Conservation (phyloP, 2,888 invertebrate species). For the Cheiracanthium punctorium region DNA sequence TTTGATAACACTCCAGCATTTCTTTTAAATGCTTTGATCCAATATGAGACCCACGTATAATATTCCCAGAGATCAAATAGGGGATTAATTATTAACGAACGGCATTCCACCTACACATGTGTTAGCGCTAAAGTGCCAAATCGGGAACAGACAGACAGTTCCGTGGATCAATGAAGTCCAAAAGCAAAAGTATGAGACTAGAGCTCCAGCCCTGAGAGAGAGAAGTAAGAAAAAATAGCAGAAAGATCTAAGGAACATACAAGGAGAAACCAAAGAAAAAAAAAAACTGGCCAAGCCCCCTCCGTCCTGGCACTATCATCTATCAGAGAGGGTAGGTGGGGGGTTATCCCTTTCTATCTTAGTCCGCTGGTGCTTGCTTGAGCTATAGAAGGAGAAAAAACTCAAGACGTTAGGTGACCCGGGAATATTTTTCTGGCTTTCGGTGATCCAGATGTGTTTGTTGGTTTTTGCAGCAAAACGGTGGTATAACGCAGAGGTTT, state of each 20-base stretch:
- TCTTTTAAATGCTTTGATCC: too few relatives aligned
- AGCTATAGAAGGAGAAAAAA: constrained; percentile 2
- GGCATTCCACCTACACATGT: neutral
- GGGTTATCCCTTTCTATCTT: constrained; percentile 32
- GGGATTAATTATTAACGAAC: neutral
- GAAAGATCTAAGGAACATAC: constrained; percentile 1
- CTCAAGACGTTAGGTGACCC: constrained; percentile 20
- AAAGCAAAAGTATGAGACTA: constrained; percentile 8
- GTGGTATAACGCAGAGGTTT: neutral
- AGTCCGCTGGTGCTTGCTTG: constrained; percentile 15
- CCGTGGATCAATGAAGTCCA: constrained; percentile 28
- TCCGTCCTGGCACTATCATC: constrained; percentile 45
- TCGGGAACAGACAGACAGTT: constrained; percentile 17
- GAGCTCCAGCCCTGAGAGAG: neutral
- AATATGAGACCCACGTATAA: too few relatives aligned
- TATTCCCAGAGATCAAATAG: neutral
- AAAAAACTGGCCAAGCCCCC: constrained; percentile 19
- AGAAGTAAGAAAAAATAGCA: neutral
- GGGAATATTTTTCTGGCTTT: constrained; percentile 37
- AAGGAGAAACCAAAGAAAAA: constrained; percentile 30
- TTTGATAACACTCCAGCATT: too few relatives aligned
- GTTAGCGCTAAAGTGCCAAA: constrained; percentile 29
- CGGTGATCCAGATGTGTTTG: neutral
- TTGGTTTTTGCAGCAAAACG: neutral
- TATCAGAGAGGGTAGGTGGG: constrained; percentile 22